phyloP scores from a whole-genome alignment of 2,888 invertebrate species.

The Philhelius pedissequus region DNA sequence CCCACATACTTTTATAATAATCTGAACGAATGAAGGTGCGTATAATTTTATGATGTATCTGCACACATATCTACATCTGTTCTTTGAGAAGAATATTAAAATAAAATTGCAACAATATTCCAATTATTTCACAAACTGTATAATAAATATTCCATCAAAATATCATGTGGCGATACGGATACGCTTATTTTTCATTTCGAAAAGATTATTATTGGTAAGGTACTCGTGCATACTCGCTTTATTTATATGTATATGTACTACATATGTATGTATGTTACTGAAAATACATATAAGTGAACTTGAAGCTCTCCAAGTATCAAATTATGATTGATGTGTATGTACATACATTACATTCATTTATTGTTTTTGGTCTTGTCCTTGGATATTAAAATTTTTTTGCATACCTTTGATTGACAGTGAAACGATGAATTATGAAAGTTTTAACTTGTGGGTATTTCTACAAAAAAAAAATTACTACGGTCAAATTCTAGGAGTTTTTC shows the following conservation, averaged over 20 bases:
- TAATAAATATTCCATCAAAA: not conserved
- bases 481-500: not conserved
- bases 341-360: slow-evolving; percentile 13
- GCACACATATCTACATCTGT: not conserved
- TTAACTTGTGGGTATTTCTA: not conserved
- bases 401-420: not conserved
- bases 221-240: not conserved
- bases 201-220: too few relatives aligned
- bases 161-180: not conserved
- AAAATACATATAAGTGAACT: not conserved
- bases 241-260: too few relatives aligned
- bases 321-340: not conserved
- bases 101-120: not conserved
- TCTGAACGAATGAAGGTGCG: too few relatives aligned
- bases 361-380: not conserved
- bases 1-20: too few relatives aligned
- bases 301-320: not conserved
- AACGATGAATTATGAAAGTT: not conserved
- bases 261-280: too few relatives aligned
- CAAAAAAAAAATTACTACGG: not conserved
- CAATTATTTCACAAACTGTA: not conserved
- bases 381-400: not conserved
- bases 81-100: not conserved
- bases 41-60: not conserved
- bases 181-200: not conserved